Evolutionary conservation across 2,888 invertebrate genomes (phyloP), one percentile per base, ranked within the genome.

Genomic region (Agrotis puta): DNA sequence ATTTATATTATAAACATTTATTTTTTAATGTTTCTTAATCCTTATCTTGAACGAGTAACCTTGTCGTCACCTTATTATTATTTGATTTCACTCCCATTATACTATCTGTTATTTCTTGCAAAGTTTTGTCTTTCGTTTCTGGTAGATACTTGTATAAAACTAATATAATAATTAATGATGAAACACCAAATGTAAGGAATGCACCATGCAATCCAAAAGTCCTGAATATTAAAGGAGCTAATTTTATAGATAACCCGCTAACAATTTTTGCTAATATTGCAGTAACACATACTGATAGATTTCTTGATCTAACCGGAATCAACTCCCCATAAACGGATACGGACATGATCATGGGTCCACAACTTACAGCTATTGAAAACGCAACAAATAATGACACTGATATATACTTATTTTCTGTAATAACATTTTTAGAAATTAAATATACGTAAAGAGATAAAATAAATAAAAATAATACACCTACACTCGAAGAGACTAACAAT

Each of bases 71-170:
- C 4, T 64, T 39, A 22, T 13, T 4, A 13, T 43, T 53, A 6
- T 56, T 70, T 33, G 45, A 7, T 66, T 64, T 73, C 13, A 14
- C 33, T 5, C 74, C 64, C 4, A 47, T 68, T 2, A 89, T 82
- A 61, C 66, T 73, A 50, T 87, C 85, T 33, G 85, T 71, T 51
- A 91, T 89, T 86, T 92, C 87, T 70, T 89, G 82, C 16, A 91
- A 70, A 2, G 91, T 91, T 64, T 89, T 91, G 64, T 91, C 87
- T 82, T 91, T 92, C 3, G 90, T 91, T 82, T 91, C 91, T 5
- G 91, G 92, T n/a, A 91, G 70, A 78, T 88, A 88, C 69, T 78
- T 87, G 47, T 88, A 89, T 33, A 90, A 62, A 4, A 89, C 11
- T 3, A 85, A 18, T 18, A 87, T 64, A 22, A 61, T 58, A 1